Evolutionary conservation across 64 coral and sea anemone species (phyloP), one percentile per base, ranked within the genome.

Genomic region (Porites lutea): DNA sequence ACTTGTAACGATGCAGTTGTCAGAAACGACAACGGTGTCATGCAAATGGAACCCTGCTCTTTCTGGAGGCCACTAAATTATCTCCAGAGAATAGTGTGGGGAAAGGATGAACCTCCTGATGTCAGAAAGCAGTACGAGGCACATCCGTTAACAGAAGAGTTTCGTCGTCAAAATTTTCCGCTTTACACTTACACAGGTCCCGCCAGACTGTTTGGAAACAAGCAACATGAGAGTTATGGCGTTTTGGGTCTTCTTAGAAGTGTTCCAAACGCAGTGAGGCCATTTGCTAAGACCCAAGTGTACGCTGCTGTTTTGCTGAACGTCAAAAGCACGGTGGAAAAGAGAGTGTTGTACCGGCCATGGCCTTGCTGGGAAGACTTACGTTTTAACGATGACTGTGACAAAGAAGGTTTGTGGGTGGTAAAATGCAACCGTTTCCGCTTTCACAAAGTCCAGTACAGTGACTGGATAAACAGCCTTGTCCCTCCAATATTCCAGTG

Each of bases 331-430:
- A 91, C 89, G 14, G 89, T 82, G 5, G 89, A 91, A 71, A 91
- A 72, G 15, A 65, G 52, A 45, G 78, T 91, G 14, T 91, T 72
- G 10, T 91, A 91, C 78, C 89, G 89, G 12, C 78, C 89, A 66
- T 91, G 89, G 89, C 89, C 78, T 5, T 91, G 78, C 89, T 91
- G 89, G 89, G 89, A 91, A 59, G 89, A 91, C 55, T 52, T 91
- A 60, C 89, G 89, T 9, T 91, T 91, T 65, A 91, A 91, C 51
- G 89, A 91, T 47, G 89, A 91, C 43, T 91, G 89, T 57, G 89
- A 91, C 78, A 82, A 91, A 81, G 89, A 51, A 49, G 89, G 89
- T 62, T 21, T 91, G 65, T 91, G 89, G 89, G 89, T 91, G 71
- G 78, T 83, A 9, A 91, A 82, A 54, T 91, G 79, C 72, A 82